A percentile compares a stretch with the other conserved stretches of the same genome.
phyloP scores from a whole-genome alignment of 1,140 invertebrate species.

The Dendroctonus ponderosae region DNA sequence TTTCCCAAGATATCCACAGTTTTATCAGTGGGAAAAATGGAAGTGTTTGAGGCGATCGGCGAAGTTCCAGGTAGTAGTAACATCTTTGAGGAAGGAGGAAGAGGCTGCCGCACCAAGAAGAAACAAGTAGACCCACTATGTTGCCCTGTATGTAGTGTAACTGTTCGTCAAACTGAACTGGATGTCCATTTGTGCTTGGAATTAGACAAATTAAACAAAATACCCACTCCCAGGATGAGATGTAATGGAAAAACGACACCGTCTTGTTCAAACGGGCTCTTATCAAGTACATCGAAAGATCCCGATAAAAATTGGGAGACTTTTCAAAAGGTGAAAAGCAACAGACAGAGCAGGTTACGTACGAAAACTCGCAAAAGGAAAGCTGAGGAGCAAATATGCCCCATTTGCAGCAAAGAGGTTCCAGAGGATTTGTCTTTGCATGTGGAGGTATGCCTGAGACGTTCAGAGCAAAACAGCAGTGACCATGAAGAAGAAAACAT shows the following conservation, averaged over 20 bases:
- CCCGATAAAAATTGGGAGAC: constrained; percentile 74
- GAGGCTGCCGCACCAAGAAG: constrained; percentile 51
- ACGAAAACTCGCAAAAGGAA: constrained; percentile 57
- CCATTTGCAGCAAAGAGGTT: constrained; percentile 71
- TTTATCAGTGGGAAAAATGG: constrained; percentile 34
- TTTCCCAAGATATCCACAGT: constrained; percentile 3
- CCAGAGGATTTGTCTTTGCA: constrained; percentile 74
- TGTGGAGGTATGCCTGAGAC: constrained; percentile 70
- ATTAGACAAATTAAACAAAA: constrained; percentile 70
- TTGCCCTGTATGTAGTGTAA: constrained; percentile 79
- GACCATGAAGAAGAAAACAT: constrained; percentile 67
- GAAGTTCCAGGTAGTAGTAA: constrained; percentile 38
- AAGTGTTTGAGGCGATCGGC: constrained; percentile 18
- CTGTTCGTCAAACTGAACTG: constrained; percentile 69
- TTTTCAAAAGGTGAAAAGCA: constrained; percentile 71
- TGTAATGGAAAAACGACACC: constrained; percentile 49
- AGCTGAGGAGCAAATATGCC: constrained; percentile 64
- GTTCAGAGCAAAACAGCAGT: constrained; percentile 56
- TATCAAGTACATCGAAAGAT: constrained; percentile 56
- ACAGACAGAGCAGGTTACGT: constrained; percentile 61
- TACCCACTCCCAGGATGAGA: constrained; percentile 45
- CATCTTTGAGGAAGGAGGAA: constrained; percentile 43
- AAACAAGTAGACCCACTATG: constrained; percentile 61
- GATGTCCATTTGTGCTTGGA: constrained; percentile 74
- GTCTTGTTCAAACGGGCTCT: constrained; percentile 55